phyloP scores from a whole-genome alignment of 1,140 invertebrate genomes.

The Saxidomus purpurata region DNA sequence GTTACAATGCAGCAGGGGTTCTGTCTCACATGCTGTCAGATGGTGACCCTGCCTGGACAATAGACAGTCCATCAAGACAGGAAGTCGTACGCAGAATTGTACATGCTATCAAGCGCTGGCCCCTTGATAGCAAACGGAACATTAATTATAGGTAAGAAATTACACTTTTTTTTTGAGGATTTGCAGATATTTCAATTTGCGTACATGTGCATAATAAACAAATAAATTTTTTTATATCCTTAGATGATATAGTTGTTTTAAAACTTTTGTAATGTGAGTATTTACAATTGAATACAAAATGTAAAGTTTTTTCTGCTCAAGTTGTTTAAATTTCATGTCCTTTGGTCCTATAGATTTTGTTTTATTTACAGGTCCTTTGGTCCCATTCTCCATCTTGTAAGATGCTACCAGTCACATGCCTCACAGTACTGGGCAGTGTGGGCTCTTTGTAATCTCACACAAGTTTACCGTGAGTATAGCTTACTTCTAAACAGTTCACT shows the following conservation, averaged over 20 bases:
- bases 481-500: background rate
- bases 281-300: too few relatives aligned
- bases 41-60: constrained; percentile 94
- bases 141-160: constrained; percentile 95
- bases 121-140: constrained; percentile 94
- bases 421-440: constrained; percentile 99
- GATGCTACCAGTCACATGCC: constrained; percentile 93
- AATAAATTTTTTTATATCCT: background rate
- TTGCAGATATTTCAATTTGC: constrained; percentile 93
- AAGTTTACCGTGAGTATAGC: constrained; percentile 93
- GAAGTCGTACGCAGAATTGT: constrained; percentile 91
- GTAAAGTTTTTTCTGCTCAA: too few relatives aligned
- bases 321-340: too few relatives aligned
- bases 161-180: background rate
- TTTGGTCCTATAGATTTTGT: too few relatives aligned
- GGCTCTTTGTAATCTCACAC: constrained; percentile 98
- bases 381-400: constrained; percentile 94
- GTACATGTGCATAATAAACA: constrained; percentile 92
- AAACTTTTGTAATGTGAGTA: too few relatives aligned
- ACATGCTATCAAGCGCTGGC: constrained; percentile 94
- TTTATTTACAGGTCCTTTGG: constrained; percentile 93
- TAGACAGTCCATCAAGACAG: constrained; percentile 90
- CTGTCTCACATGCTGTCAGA: constrained; percentile 98
- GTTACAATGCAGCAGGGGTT: constrained; percentile 98
- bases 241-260: too few relatives aligned